Conservation (phyloP, 2,113 vertebrate genomes). For the Ancistrus triradiatus region DNA sequence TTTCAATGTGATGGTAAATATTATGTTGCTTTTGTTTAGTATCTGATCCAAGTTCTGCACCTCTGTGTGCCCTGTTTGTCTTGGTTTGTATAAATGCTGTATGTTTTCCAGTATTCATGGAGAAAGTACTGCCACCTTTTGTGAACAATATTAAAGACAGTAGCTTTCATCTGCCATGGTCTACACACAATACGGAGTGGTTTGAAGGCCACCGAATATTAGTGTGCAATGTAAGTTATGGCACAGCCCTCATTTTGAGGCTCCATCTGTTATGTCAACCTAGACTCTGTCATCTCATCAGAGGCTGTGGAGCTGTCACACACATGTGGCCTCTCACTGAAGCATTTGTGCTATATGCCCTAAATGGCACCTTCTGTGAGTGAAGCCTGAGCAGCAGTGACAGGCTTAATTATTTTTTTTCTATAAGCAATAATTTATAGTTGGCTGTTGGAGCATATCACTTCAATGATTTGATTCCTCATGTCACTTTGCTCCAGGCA, state of each 20-base stretch:
- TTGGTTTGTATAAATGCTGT: too few species aligned
- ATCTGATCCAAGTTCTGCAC: background rate
- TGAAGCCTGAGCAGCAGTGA: constrained; percentile 51
- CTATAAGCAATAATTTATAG: constrained; percentile 65
- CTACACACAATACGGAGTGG: background rate
- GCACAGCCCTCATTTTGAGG: background rate
- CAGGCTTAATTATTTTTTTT: constrained; percentile 63
- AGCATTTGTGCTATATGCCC: constrained; percentile 37
- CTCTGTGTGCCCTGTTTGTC: background rate
- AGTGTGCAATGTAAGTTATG: background rate
- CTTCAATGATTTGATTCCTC: constrained; percentile 56
- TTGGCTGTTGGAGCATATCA: constrained; percentile 21
- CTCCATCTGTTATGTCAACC: background rate
- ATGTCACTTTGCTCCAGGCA: constrained; percentile 54
- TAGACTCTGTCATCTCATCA: background rate
- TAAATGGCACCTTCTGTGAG: constrained; percentile 46
- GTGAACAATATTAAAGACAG: too few species aligned
- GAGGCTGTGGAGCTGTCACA: background rate
- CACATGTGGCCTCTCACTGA: background rate
- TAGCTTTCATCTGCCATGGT: background rate
- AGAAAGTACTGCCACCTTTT: too few species aligned
- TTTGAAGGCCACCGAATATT: background rate
- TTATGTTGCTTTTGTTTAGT: background rate
- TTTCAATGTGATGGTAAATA: too few species aligned
- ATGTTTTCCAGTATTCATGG: too few species aligned